These are phyloP conservation scores for Spodoptera frugiperda DNA, from an alignment of 1,140 invertebrate species.

Conservation along the genomic window DNA sequence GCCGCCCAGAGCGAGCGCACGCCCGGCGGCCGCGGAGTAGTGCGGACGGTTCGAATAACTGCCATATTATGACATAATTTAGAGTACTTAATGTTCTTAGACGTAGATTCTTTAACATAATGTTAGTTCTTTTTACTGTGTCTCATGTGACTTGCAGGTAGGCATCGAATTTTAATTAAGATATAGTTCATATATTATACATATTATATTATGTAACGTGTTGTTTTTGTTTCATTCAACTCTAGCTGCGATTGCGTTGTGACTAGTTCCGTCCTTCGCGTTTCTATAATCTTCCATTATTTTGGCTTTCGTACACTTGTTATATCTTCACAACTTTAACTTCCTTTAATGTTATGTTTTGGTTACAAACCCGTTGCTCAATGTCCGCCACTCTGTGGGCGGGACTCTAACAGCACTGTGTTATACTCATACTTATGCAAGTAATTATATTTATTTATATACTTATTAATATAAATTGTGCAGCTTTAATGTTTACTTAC, in stretches of 20 bases:
- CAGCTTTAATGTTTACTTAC: constrained; percentile 86
- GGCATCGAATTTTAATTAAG: constrained; percentile 81
- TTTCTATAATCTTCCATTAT: constrained; percentile 70
- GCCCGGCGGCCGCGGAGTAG: constrained; percentile 50
- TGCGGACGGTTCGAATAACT: constrained; percentile 84
- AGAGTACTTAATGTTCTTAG: constrained; percentile 81
- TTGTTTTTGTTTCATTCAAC: constrained; percentile 68
- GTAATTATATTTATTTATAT: constrained; percentile 84
- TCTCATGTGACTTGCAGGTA: constrained; percentile 77
- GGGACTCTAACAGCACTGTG: constrained; percentile 79
- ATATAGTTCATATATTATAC: constrained; percentile 69
- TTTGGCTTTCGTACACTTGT: constrained; percentile 77
- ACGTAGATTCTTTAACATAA: constrained; percentile 68
- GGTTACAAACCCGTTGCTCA: constrained; percentile 78
- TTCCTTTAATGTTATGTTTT: constrained; percentile 69
- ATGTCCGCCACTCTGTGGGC: constrained; percentile 74
- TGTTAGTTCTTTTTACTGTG: constrained; percentile 78
- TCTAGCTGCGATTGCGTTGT: constrained; percentile 60
- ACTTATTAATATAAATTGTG: constrained; percentile 82
- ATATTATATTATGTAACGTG: constrained; percentile 63
- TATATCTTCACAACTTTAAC: constrained; percentile 78
- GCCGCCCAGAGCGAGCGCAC: background rate
- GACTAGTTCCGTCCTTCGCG: constrained; percentile 58
- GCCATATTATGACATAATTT: constrained; percentile 86
- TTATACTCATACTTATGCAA: constrained; percentile 76